These are phyloP conservation scores for Drosophila kurseongensis DNA, from an alignment of 1,140 invertebrate genomes.

Conservation along the genomic window DNA sequence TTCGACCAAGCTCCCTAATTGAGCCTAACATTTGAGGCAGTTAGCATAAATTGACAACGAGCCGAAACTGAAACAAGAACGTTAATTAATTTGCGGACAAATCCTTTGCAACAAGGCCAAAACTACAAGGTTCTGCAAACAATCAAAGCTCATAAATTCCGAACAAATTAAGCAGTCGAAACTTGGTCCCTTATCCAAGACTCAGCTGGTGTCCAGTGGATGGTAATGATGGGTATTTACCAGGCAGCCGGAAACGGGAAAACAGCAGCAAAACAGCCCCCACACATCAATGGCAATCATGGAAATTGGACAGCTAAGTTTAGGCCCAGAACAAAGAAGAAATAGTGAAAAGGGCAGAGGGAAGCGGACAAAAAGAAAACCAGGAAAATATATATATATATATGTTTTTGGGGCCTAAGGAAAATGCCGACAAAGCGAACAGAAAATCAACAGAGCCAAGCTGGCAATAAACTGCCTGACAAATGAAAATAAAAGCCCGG, in stretches of 20 bases:
- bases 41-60: conserved; percentile 49
- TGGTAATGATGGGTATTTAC: conserved; percentile 66
- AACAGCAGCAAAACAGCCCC: conserved; percentile 32
- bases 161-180: conserved; percentile 68
- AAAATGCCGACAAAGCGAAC: conserved; percentile 60
- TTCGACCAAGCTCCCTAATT: conserved; percentile 36
- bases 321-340: conserved; percentile 27
- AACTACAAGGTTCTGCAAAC: conserved; percentile 28
- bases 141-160: conserved; percentile 74
- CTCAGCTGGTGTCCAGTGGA: conserved; percentile 44
- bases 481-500: conserved; percentile 52
- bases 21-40: conserved; percentile 32
- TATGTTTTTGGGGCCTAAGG: conserved; percentile 26
- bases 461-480: conserved; percentile 61
- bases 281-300: conserved; percentile 66
- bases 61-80: conserved; percentile 19
- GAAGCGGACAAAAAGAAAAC: conserved; percentile 12
- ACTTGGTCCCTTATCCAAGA: conserved; percentile 36
- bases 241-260: conserved; percentile 44
- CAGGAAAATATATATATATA: conserved; percentile 42
- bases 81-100: conserved; percentile 67
- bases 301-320: conserved; percentile 68
- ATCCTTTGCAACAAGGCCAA: conserved; percentile 33
- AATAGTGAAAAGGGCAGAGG: conserved; percentile 12
- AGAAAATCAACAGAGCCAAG: conserved; percentile 61